These are phyloP conservation scores for Amiota communis DNA, from an alignment of 2,888 invertebrate species.

Conservation along the genomic window DNA sequence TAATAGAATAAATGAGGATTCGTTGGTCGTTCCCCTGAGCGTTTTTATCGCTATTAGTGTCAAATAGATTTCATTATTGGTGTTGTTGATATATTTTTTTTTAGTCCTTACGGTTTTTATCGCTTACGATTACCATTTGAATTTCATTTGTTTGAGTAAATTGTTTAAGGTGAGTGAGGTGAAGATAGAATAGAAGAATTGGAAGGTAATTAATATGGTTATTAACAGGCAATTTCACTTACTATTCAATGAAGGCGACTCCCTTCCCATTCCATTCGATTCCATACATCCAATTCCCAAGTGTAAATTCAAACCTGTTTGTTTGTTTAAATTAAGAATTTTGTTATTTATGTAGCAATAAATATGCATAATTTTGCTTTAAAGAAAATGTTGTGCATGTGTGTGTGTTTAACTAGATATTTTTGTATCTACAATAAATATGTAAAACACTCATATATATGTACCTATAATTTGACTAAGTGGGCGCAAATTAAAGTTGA, in stretches of 20 bases:
- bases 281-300: no score
- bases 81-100: not conserved
- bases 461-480: constrained; percentile 31
- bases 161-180: no score
- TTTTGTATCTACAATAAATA: no score
- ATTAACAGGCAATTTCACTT: constrained; percentile 34
- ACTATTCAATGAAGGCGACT: not conserved
- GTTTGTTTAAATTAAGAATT: no score
- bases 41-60: constrained; percentile 52
- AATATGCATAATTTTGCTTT: no score
- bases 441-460: not conserved
- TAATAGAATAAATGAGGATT: not conserved
- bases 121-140: constrained; percentile 15
- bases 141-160: no score
- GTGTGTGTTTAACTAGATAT: no score
- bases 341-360: no score
- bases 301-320: no score
- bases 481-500: constrained; percentile 43
- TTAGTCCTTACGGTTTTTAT: constrained; percentile 1
- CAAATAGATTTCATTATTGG: constrained; percentile 42
- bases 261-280: not conserved
- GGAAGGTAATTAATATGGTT: constrained; percentile 49
- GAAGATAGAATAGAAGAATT: not conserved
- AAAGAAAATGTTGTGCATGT: no score
- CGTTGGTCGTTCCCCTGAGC: constrained; percentile 33